phyloP scores from a whole-genome alignment of 2,797 vertebrate genomes.

The Emys orbicularis region DNA sequence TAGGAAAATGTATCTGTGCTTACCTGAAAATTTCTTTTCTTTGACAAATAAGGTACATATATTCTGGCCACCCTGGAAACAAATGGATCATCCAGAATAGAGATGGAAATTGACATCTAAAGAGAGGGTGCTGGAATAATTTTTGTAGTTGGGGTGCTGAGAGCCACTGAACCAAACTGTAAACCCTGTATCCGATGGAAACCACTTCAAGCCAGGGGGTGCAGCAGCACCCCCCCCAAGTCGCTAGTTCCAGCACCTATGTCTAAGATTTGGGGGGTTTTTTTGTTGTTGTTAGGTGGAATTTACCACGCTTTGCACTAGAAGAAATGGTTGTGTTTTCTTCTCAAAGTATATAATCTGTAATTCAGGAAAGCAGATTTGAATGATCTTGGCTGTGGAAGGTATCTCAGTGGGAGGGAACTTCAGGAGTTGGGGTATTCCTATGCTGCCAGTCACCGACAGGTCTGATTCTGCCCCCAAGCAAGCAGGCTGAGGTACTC shows the following conservation, averaged over 20 bases:
- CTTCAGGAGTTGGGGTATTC: background rate
- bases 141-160: too few relatives aligned
- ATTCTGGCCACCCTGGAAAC: background rate
- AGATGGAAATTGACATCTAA: background rate
- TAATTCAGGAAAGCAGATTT: background rate
- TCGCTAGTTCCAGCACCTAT: too few relatives aligned
- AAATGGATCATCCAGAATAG: background rate
- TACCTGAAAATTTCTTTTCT: background rate
- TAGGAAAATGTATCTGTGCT: background rate
- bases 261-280: background rate
- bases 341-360: background rate
- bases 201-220: too few relatives aligned
- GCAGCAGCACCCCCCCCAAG: too few relatives aligned
- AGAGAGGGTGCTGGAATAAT: background rate
- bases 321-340: background rate
- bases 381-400: background rate
- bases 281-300: background rate
- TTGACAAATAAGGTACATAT: background rate
- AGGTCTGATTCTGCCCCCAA: background rate
- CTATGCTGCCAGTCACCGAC: background rate
- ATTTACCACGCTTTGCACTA: background rate
- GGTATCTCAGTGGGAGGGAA: background rate
- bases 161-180: too few relatives aligned
- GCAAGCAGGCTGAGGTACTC: rapidly evolving
- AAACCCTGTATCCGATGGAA: too few relatives aligned